A percentile compares a stretch with the other conserved stretches of the same genome.
These are phyloP conservation scores for Siniperca undulata DNA, from an alignment of 2,797 vertebrate species.

Conservation along the genomic window DNA sequence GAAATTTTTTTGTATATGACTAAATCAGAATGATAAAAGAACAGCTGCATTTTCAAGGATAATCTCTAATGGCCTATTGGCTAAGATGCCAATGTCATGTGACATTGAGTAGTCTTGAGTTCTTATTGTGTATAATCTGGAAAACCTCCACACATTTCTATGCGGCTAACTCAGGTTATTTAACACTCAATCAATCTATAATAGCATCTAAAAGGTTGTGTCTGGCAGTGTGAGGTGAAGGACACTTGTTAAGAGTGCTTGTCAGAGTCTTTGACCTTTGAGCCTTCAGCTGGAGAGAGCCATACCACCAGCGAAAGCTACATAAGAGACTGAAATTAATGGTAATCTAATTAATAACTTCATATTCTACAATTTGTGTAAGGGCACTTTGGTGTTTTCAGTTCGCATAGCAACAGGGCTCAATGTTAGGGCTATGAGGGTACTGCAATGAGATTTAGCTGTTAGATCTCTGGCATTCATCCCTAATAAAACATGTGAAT, in stretches of 20 bases:
- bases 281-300: slow-evolving; percentile 31
- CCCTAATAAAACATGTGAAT: slow-evolving; percentile 64
- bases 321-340: slow-evolving; percentile 48
- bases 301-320: slow-evolving; percentile 26
- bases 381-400: slow-evolving; percentile 61
- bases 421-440: slow-evolving; percentile 36
- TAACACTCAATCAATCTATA: not conserved
- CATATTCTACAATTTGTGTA: slow-evolving; percentile 60
- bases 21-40: slow-evolving; percentile 3
- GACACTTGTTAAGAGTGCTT: slow-evolving; percentile 39
- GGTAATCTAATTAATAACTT: slow-evolving; percentile 68
- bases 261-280: slow-evolving; percentile 58
- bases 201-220: slow-evolving; percentile 7
- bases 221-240: slow-evolving; percentile 28
- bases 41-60: not conserved
- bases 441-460: slow-evolving; percentile 53
- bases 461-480: slow-evolving; percentile 57
- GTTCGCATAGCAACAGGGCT: slow-evolving; percentile 73
- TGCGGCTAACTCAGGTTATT: not conserved
- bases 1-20: not conserved
- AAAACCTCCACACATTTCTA: not conserved
- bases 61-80: not conserved
- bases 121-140: not conserved
- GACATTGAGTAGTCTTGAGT: not conserved
- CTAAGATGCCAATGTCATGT: not conserved